Evolutionary conservation across 2,797 vertebrate genomes (phyloP), one percentile per base, ranked within the genome.

Genomic region (Apogon hyalosoma): DNA sequence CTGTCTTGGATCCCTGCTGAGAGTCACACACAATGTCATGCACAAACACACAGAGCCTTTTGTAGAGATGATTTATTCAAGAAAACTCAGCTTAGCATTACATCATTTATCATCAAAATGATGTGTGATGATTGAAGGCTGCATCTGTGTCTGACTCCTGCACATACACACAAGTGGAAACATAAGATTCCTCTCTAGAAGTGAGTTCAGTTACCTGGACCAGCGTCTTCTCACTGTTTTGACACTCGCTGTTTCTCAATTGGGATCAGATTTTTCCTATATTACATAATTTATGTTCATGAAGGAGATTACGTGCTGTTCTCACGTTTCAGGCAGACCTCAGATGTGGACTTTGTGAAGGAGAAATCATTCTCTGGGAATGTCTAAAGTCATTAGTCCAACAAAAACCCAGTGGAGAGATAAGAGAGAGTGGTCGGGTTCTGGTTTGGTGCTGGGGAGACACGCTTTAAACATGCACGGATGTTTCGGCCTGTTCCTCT

Each of bases 291-390:
- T 78, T 83, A 80, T 87, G 86, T 82, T 77, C 75, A 73, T 65
- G 56, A 52, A 48, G 71, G 56, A 87, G 84, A 87, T 83, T 78
- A 80, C 42, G 64, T 69, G 74, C 75, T 33, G 18, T 54, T 81
- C 88, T 92, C 80, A 6, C 73, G 79, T 90, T 91, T 88, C 86
- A 84, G 63, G 51, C 57, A 52, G 68, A 73, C 71, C 60, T 87
- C 53, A 62, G 72, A 84, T 84, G 72, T 75, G 76, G 70, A 82
- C 70, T 81, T 75, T 52, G 57, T 69, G 75, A 77, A 74, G 63
- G 68, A 87, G 79, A 85, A 91, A 87, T 89, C 70, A 81, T 83
- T 90, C 80, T 78, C 66, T 70, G 45, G 77, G 83, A 87, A 82
- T 66, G 85, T 90, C 89, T 42, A 33, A 83, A 87, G 55, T 56